Base-by-base conservation (phyloP, 2,888 invertebrate genomes). In the Ochropleura plecta region DNA sequence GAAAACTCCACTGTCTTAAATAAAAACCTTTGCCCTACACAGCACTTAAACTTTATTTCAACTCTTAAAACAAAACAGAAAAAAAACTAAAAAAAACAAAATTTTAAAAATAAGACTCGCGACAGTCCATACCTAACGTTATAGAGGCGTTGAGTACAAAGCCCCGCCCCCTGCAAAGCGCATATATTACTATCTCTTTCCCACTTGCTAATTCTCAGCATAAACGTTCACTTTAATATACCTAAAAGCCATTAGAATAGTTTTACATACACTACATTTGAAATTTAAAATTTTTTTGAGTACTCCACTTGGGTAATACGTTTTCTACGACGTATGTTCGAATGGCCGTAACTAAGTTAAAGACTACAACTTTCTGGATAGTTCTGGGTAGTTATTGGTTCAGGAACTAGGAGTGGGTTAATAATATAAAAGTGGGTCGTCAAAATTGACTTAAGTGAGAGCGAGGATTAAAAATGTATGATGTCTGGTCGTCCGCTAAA, bases 91-190 rank as follows among this genome's bases (percentile, higher is more conserved):
- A 46, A 53, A 65, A 71, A 66, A 72, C 76, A 57, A 73, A 70
- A 77, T 77, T 82, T 7, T 1, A 76, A 72, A 81, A 81, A 79
- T 65, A 78, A 79, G 64, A 63, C 73, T 73, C 18, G 16, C 66
- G 53, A 51, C 65, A 63, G 49, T 65, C 68, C 66, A 88, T 89
- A 89, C 91, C 90, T 90, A 91, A 88, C 88, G 84, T 85, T 79
- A 80, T 74, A 87, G 87, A 87, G 87, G 87, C 87, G 87, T 87
- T 78, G 79, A 85, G 78, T 78, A 85, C 84, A 70, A 81, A 55
- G 91, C 93, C 88, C 89, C 94, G 94, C 94, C 94, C 92, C 90
- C 90, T 89, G 90, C 89, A 92, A 84, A 88, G 86, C 90, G 90
- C 91, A 92, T 82, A 78, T 91, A 89, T 88, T 81, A 86, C 89